A percentile compares a stretch with the other conserved stretches of the same genome.
Conservation (phyloP, 1,140 invertebrate species). For the Cylas formicarius region DNA sequence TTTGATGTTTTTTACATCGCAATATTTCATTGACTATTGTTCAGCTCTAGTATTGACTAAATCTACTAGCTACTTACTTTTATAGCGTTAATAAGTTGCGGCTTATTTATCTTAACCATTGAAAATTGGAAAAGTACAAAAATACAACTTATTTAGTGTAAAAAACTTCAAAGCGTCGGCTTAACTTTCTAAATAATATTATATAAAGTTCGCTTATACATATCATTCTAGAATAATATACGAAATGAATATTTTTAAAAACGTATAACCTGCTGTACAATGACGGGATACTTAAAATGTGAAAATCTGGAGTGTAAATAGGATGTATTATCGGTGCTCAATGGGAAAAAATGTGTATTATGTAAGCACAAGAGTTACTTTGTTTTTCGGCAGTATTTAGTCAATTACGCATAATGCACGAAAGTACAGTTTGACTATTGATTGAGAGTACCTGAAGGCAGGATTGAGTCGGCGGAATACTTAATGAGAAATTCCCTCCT, state of each 20-base stretch:
- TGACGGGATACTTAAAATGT: no score
- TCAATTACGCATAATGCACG: slow-evolving; percentile 30
- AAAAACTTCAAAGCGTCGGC: slow-evolving; percentile 12
- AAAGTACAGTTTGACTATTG: slow-evolving; percentile 14
- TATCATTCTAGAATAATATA: slow-evolving; percentile 34
- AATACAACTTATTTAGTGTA: slow-evolving; percentile 8
- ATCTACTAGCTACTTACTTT: slow-evolving; percentile 1
- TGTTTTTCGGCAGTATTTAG: slow-evolving; percentile 22
- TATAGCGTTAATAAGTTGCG: neutral
- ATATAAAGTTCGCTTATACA: slow-evolving; percentile 34
- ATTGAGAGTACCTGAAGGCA: slow-evolving; percentile 34
- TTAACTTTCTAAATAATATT: slow-evolving; percentile 20
- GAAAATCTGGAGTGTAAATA: slow-evolving; percentile 16
- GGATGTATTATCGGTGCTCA: slow-evolving; percentile 34
- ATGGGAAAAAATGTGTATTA: slow-evolving; percentile 19
- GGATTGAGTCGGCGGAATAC: slow-evolving; percentile 21
- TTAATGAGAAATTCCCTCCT: slow-evolving; percentile 27
- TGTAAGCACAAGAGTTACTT: slow-evolving; percentile 22
- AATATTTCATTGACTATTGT: no score
- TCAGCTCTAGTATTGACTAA: neutral
- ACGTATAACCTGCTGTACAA: slow-evolving; percentile 25
- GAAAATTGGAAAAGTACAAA: no score
- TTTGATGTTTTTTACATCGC: no score
- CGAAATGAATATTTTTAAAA: slow-evolving; percentile 20
- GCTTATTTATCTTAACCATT: no score